These are phyloP conservation scores for Elmis aenea DNA, from an alignment of 2,888 invertebrate species.

Conservation along the genomic window DNA sequence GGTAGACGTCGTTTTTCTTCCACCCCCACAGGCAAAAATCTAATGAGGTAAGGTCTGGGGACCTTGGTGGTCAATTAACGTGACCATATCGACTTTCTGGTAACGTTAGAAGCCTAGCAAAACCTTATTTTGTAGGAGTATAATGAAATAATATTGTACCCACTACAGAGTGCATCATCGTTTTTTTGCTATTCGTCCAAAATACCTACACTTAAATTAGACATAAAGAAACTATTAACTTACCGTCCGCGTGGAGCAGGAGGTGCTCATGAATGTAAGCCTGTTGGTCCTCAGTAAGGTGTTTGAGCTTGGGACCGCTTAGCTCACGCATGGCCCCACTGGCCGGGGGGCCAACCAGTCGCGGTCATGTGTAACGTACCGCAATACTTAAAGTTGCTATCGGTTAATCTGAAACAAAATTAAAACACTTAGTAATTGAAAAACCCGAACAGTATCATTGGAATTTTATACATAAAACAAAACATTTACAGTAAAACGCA, in stretches of 20 bases:
- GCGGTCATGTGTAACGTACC: conserved; percentile 25
- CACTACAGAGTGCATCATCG: too few relatives aligned
- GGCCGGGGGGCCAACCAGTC: conserved; percentile 26
- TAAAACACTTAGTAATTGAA: conserved; percentile 1
- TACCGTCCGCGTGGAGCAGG: conserved; percentile 34
- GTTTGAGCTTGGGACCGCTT: conserved; percentile 54
- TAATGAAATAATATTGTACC: too few relatives aligned
- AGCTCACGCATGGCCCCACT: conserved; percentile 57
- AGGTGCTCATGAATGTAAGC: conserved; percentile 34
- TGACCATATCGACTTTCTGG: too few relatives aligned
- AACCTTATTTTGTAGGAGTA: too few relatives aligned
- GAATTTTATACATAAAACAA: background rate
- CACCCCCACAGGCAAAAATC: too few relatives aligned
- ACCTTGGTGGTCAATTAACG: too few relatives aligned
- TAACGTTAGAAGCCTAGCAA: too few relatives aligned
- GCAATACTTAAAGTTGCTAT: conserved; percentile 8
- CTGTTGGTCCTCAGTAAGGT: conserved; percentile 43
- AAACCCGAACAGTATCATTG: too few relatives aligned
- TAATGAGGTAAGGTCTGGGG: too few relatives aligned
- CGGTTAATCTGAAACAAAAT: conserved; percentile 13
- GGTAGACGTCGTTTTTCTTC: too few relatives aligned
- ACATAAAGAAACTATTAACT: conserved; percentile 6
- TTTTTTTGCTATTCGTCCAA: too few relatives aligned
- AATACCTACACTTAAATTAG: too few relatives aligned
- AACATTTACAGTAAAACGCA: background rate